Percentiles rank a stretch among this genome's conserved stretches.
Evolutionary conservation across 2,113 vertebrate species (phyloP).

Genomic region (Beaufortia kweichowensis): DNA sequence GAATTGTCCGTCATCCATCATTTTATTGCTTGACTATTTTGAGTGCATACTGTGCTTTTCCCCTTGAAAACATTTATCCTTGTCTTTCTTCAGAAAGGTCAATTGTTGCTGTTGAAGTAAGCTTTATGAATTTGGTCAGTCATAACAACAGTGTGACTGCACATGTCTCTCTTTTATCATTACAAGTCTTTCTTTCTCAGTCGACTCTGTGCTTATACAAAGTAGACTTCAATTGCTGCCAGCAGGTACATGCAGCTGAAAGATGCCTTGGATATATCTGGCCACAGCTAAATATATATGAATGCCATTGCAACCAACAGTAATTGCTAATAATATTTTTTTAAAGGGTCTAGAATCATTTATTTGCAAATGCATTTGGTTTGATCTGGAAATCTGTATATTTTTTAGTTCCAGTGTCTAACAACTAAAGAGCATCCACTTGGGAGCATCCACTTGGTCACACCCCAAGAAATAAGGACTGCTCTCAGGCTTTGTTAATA

Average conservation of each 20-base stretch:
- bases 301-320: neutral
- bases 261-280: slow-evolving; percentile 39
- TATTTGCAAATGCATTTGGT: too few relatives aligned
- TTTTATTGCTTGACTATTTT: neutral
- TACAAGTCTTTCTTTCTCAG: slow-evolving; percentile 40
- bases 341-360: too few relatives aligned
- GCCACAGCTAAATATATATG: neutral
- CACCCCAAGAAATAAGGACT: slow-evolving; percentile 44
- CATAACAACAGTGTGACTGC: too few relatives aligned
- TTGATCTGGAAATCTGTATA: too few relatives aligned
- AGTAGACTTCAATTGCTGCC: slow-evolving; percentile 63
- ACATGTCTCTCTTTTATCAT: slow-evolving; percentile 62
- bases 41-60: too few relatives aligned
- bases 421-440: slow-evolving; percentile 9
- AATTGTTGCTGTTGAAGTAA: slow-evolving; percentile 58
- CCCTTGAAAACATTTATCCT: neutral
- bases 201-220: too few relatives aligned
- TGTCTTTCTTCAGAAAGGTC: neutral
- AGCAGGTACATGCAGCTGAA: slow-evolving; percentile 54
- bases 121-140: too few relatives aligned
- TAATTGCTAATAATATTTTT: too few relatives aligned
- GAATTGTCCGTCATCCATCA: neutral
- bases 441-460: slow-evolving; percentile 41
- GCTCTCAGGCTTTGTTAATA: slow-evolving; percentile 35
- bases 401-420: too few relatives aligned